These are phyloP conservation scores for Drosophila algonquin DNA, from an alignment of 2,888 invertebrate genomes.

Conservation along the genomic window DNA sequence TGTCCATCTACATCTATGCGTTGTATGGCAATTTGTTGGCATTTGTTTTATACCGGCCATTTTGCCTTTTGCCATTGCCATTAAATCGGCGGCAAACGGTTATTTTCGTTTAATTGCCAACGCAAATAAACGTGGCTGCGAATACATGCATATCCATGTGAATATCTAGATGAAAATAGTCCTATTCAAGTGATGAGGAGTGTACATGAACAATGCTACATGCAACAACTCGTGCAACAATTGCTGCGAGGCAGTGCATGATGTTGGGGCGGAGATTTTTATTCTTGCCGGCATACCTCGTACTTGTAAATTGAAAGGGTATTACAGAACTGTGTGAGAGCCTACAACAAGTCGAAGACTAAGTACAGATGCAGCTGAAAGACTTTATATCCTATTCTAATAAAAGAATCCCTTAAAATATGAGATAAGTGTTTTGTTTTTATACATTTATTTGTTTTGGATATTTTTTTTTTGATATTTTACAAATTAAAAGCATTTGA, in stretches of 20 bases:
- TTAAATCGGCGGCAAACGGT: constrained; percentile 50
- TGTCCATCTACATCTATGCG: constrained; percentile 13
- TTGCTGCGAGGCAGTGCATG: constrained; percentile 56
- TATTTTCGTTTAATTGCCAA: constrained; percentile 82
- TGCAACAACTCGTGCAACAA: constrained; percentile 52
- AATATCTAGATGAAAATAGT: constrained; percentile 13
- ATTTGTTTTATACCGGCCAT: constrained; percentile 31
- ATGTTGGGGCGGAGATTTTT: constrained; percentile 31
- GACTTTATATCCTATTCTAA: too few relatives aligned
- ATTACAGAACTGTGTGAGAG: neutral
- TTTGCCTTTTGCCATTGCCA: constrained; percentile 2
- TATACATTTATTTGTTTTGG: too few relatives aligned
- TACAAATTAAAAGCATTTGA: neutral
- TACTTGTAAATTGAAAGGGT: neutral
- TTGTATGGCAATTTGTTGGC: constrained; percentile 37
- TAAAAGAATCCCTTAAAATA: too few relatives aligned
- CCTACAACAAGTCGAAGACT: neutral
- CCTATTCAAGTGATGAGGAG: too few relatives aligned
- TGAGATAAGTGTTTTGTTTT: too few relatives aligned
- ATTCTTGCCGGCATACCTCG: neutral
- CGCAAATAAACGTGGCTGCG: constrained; percentile 55
- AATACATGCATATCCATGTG: constrained; percentile 4
- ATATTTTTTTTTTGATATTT: too few relatives aligned
- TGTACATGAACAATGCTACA: constrained; percentile 20
- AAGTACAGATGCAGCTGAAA: too few relatives aligned